These are phyloP conservation scores for Microtus montanus DNA, from an alignment of 2,113 vertebrate species.

Conservation along the genomic window DNA sequence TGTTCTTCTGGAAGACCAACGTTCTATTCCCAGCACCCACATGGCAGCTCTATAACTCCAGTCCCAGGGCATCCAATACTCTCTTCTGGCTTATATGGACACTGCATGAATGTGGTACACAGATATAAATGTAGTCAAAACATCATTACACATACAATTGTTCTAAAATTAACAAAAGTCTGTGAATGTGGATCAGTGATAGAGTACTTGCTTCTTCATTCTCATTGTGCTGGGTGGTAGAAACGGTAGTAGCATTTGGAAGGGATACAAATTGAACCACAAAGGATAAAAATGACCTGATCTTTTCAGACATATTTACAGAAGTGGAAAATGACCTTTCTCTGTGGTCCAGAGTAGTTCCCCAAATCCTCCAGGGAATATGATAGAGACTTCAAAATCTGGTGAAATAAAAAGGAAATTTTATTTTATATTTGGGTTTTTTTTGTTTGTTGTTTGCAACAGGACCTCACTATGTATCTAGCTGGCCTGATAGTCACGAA, in stretches of 20 bases:
- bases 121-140: neutral
- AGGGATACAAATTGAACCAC: neutral
- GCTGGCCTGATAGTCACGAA: neutral
- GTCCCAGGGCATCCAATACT: neutral
- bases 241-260: neutral
- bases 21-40: neutral
- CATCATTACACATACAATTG: neutral
- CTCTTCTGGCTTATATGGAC: neutral
- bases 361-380: constrained; percentile 12
- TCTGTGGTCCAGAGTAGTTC: neutral
- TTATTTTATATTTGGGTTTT: neutral
- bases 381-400: constrained; percentile 27
- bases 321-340: constrained; percentile 40
- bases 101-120: neutral
- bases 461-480: neutral
- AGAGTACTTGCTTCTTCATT: neutral
- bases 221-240: neutral
- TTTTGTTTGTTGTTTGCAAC: neutral
- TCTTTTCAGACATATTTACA: neutral
- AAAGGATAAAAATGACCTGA: neutral
- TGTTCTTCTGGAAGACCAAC: neutral
- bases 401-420: neutral
- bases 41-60: neutral
- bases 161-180: neutral
- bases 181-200: neutral